Base-by-base conservation (phyloP, 2,888 invertebrate species). In the Eupithecia tripunctaria region DNA sequence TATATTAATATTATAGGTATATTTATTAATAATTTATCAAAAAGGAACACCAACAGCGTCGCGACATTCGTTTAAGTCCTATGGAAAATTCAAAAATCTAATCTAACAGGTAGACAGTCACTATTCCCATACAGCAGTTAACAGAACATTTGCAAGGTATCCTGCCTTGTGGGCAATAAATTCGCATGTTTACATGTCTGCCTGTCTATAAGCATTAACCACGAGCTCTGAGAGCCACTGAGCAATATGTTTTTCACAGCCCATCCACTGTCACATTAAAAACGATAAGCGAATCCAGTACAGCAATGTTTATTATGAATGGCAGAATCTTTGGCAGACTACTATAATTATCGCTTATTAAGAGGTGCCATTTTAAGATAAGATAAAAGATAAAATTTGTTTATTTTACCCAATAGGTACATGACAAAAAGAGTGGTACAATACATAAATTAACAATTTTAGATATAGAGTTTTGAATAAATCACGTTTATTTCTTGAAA, bases 241-340 rank as follows among this genome's bases (percentile, higher is more conserved):
- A 79, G 80, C 80, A 77, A 81, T 82, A 84, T 83, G 82, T 89
- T 88, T 82, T 85, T 86, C 84, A 84, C 86, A 82, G 84, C 84
- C 82, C 84, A 86, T 86, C 80, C 78, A 76, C 79, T 80, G 82
- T 79, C 80, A 71, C 76, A 74, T 74, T 72, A 68, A 76, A 64
- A 62, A 71, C 65, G 59, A 73, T 74, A 68, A 41, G 59, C 15
- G 56, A 60, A 68, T 68, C 15, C 68, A 68, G 74, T 68, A 43
- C 27, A 29, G 60, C 15, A 56, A 51, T 36, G 21, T 67, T 67
- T 25, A 12, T 21, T 21, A 56, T 56, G 25, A n/a, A 8, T n/a
- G 14, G 25, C 56, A 25, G 12, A 51, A 51, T 51, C 15, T 47
- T n/a, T 1, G 43, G n/a, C 5, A 15, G 18, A 14, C 14, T 41